Evolutionary conservation across 2,797 vertebrate genomes (phyloP).

Genomic region (Orestias chungarensis): DNA sequence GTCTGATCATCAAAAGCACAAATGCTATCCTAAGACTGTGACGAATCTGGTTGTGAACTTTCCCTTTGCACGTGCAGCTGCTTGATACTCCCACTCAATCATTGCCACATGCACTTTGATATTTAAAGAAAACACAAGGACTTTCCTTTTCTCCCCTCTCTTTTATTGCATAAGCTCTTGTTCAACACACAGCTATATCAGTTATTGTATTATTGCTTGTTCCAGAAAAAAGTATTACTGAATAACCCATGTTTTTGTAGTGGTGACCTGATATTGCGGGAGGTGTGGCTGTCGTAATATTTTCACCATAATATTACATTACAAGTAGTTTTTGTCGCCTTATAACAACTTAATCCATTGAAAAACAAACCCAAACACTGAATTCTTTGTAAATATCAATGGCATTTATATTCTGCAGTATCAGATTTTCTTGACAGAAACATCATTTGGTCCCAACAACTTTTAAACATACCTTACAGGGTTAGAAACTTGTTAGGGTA

Average conservation of each 20-base stretch:
- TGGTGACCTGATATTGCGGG: background rate
- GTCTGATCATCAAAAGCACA: background rate
- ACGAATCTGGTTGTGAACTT: background rate
- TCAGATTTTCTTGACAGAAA: background rate
- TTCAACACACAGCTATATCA: background rate
- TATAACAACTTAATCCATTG: no score
- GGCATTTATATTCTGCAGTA: background rate
- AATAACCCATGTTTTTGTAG: background rate
- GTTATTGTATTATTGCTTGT: background rate
- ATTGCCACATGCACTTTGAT: background rate
- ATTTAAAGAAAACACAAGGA: background rate
- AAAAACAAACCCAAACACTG: no score
- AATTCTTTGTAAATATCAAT: background rate
- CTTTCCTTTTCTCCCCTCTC: background rate
- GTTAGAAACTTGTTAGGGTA: background rate
- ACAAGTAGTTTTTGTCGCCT: no score
- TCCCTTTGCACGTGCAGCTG: constrained; percentile 1
- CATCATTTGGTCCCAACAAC: background rate
- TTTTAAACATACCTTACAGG: background rate
- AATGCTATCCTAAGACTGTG: background rate
- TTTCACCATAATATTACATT: background rate
- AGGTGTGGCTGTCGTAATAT: background rate
- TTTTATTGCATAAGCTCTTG: background rate
- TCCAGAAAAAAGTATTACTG: background rate
- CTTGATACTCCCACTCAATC: background rate